Conservation (phyloP, 2,888 invertebrate species). For the Mechanitis mazaeus region DNA sequence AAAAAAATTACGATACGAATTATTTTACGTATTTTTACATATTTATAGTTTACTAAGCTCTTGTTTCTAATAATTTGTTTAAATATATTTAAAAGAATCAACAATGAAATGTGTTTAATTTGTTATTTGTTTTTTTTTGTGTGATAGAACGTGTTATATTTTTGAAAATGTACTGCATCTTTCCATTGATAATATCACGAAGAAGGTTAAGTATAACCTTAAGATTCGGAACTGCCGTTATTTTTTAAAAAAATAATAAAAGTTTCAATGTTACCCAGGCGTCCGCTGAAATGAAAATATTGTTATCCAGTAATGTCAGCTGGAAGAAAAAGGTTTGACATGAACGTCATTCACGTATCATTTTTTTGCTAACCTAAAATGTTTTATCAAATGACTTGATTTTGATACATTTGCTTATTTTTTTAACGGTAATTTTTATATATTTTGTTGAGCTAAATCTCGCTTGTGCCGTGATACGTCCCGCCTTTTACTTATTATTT, state of each 20-base stretch:
- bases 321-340: conserved; percentile 77
- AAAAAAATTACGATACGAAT: background rate
- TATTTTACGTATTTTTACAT: background rate
- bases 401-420: conserved; percentile 64
- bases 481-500: conserved; percentile 48
- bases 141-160: too few relatives aligned
- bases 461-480: conserved; percentile 65
- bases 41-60: background rate
- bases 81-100: background rate
- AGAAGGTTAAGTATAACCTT: background rate
- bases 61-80: background rate
- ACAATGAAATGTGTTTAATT: too few relatives aligned
- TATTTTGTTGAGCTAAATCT: conserved; percentile 69
- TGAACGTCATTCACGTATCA: conserved; percentile 71
- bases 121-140: too few relatives aligned
- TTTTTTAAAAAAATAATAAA: conserved; percentile 8
- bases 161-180: background rate
- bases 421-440: conserved; percentile 69
- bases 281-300: conserved; percentile 71
- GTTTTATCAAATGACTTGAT: conserved; percentile 76
- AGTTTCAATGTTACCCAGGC: conserved; percentile 59
- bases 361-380: conserved; percentile 78
- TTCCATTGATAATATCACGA: background rate
- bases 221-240: conserved; percentile 8
- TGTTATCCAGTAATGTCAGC: conserved; percentile 70